Conservation (phyloP, 2,888 invertebrate species). For the Protodeltote pygarga region DNA sequence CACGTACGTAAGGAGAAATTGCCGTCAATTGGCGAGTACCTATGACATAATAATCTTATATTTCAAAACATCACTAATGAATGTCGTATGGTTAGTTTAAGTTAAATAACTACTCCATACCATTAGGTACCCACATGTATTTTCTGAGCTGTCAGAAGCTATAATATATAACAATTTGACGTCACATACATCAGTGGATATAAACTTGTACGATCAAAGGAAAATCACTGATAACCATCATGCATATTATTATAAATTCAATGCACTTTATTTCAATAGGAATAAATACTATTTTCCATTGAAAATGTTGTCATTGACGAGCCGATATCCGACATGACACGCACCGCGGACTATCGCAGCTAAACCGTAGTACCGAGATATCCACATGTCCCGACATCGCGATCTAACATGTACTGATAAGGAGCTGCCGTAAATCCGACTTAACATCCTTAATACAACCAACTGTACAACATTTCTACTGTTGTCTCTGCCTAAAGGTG, state of each 20-base stretch:
- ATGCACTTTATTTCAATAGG: too few species aligned
- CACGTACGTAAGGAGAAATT: too few species aligned
- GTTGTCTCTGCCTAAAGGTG: constrained; percentile 31
- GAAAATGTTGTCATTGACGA: too few species aligned
- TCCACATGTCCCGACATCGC: constrained; percentile 37
- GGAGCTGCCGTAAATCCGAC: constrained; percentile 47
- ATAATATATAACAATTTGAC: constrained; percentile 20
- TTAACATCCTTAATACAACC: constrained; percentile 36
- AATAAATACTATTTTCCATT: too few species aligned
- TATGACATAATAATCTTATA: too few species aligned
- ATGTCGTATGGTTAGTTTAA: too few species aligned
- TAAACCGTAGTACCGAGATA: constrained; percentile 23
- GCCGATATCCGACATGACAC: constrained; percentile 35
- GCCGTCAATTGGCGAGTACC: too few species aligned
- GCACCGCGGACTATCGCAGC: constrained; percentile 23
- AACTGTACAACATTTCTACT: constrained; percentile 31
- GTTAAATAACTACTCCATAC: too few species aligned
- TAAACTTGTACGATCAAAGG: constrained; percentile 12
- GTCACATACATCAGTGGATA: constrained; percentile 11
- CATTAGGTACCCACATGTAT: neutral
- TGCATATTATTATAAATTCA: too few species aligned
- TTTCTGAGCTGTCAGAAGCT: constrained; percentile 7
- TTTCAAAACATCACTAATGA: too few species aligned
- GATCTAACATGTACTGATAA: constrained; percentile 47
- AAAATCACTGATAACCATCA: too few species aligned